Evolutionary conservation across 2,888 invertebrate species (phyloP).

Genomic region (Meandrusa payeni): DNA sequence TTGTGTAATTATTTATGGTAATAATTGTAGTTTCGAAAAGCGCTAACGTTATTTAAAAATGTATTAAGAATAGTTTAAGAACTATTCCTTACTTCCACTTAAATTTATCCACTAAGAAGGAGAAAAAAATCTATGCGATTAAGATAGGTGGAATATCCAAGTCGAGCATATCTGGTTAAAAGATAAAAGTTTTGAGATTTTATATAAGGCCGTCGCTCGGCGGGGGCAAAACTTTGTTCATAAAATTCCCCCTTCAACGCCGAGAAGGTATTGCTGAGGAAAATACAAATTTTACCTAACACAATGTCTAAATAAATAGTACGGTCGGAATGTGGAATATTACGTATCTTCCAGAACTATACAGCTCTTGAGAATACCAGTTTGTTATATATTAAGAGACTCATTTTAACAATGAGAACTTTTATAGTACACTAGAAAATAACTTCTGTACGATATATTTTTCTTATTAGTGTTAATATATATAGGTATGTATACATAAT

Average conservation of each 20-base stretch:
- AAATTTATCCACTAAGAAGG: no score
- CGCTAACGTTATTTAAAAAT: constrained; percentile 12
- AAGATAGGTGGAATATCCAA: constrained; percentile 25
- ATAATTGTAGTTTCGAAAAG: constrained; percentile 20
- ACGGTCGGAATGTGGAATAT: no score
- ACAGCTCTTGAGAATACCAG: no score
- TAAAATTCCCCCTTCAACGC: constrained; percentile 40
- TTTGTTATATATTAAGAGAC: no score
- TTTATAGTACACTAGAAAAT: no score
- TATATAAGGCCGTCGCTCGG: constrained; percentile 54
- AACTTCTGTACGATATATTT: no score
- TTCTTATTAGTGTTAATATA: no score
- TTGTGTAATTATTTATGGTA: constrained; percentile 36
- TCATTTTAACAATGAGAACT: no score
- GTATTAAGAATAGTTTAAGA: constrained; percentile 4
- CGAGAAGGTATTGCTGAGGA: constrained; percentile 13
- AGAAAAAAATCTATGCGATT: no score
- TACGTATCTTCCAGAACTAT: no score
- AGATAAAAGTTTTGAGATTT: constrained; percentile 72
- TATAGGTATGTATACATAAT: no score
- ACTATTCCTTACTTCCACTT: constrained; percentile 6
- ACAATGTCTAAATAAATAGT: constrained; percentile 25
- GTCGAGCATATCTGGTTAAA: constrained; percentile 58
- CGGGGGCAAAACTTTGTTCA: constrained; percentile 56
- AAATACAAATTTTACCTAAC: constrained; percentile 26